A percentile compares a stretch with the other conserved stretches of the same genome.
phyloP scores from a whole-genome alignment of 2,888 invertebrate genomes.

The Allolobophora icterica region DNA sequence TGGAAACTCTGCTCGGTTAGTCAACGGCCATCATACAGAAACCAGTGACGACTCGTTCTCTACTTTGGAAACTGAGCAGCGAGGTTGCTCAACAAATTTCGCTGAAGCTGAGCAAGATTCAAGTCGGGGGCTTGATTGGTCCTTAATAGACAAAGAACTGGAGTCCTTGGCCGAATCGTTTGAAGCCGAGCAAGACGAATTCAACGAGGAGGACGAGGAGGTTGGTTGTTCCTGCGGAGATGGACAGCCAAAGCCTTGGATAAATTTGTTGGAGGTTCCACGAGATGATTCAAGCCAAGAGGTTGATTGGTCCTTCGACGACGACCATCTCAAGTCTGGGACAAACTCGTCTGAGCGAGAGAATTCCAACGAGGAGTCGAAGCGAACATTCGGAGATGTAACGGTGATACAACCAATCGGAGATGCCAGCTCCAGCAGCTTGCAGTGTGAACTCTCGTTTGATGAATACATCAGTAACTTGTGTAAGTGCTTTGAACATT shows the following conservation, averaged over 20 bases:
- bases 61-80: background rate
- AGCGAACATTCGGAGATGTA: background rate
- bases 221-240: background rate
- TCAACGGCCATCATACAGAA: background rate
- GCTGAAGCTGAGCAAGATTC: background rate
- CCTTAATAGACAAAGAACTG: background rate
- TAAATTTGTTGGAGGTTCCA: background rate
- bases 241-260: background rate
- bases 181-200: background rate
- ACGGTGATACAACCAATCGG: background rate
- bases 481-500: constrained; percentile 1
- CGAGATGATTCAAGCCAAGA: background rate
- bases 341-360: background rate
- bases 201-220: background rate
- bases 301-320: background rate
- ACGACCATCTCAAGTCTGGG: background rate
- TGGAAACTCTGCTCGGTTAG: background rate
- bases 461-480: background rate
- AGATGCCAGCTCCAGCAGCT: background rate
- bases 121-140: background rate
- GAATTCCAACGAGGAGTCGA: background rate
- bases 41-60: background rate
- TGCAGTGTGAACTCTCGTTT: background rate
- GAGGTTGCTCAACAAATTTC: background rate
- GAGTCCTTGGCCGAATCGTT: background rate